Evolutionary conservation across 2,888 invertebrate species (phyloP).

Genomic region (Nephrotoma guestfalica): DNA sequence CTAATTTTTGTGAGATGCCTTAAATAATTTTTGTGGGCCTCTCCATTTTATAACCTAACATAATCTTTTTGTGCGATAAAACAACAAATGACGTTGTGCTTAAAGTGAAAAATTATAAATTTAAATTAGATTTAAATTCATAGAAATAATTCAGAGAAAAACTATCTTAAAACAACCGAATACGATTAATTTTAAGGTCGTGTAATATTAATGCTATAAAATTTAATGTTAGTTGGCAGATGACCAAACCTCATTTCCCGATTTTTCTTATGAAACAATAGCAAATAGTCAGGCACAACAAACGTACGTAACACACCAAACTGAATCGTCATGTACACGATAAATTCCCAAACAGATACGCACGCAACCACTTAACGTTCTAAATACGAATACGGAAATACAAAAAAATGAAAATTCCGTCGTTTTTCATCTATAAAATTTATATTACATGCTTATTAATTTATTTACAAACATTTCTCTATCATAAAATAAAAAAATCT

Average conservation of each 20-base stretch:
- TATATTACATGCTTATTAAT: neutral
- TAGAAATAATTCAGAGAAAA: too few species aligned
- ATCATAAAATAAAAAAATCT: neutral
- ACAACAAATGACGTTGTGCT: too few species aligned
- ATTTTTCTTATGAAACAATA: neutral
- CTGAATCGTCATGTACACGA: neutral
- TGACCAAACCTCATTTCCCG: neutral
- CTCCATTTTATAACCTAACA: too few species aligned
- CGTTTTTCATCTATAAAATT: neutral
- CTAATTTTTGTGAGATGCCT: too few species aligned
- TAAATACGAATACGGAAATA: neutral
- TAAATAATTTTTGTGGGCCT: too few species aligned
- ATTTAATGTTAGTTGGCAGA: neutral
- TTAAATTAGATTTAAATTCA: too few species aligned
- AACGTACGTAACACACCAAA: neutral
- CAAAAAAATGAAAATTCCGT: neutral
- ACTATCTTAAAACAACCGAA: neutral
- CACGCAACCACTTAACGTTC: neutral
- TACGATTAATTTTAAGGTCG: neutral
- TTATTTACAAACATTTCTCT: neutral
- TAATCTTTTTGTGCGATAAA: too few species aligned
- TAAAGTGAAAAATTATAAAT: too few species aligned
- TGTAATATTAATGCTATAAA: neutral
- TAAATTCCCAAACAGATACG: neutral
- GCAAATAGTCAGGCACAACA: neutral